Conservation (phyloP, 2,113 vertebrate genomes). For the Hippocampus abdominalis region DNA sequence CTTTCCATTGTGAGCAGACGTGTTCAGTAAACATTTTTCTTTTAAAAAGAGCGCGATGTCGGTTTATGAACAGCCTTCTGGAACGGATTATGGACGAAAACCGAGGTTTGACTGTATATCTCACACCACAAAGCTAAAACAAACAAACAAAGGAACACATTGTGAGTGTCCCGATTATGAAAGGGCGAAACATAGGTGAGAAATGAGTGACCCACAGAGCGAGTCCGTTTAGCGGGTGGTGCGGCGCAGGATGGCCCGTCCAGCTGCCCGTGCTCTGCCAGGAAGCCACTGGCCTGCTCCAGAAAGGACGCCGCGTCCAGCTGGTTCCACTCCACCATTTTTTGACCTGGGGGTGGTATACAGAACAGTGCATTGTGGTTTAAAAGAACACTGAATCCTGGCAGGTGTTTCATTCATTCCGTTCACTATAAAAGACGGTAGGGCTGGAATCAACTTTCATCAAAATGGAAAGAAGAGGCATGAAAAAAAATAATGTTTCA, state of each 20-base stretch:
- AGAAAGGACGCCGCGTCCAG: slow-evolving; percentile 94
- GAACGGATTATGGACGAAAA: no score
- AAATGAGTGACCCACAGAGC: slow-evolving; percentile 82
- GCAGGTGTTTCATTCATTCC: neutral
- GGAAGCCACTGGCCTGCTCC: slow-evolving; percentile 93
- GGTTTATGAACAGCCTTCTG: no score
- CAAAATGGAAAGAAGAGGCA: no score
- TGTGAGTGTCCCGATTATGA: neutral
- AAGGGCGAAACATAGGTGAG: neutral
- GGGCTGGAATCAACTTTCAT: no score
- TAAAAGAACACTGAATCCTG: neutral
- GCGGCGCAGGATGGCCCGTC: slow-evolving; percentile 90
- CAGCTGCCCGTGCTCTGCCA: slow-evolving; percentile 93
- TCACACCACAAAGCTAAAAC: neutral
- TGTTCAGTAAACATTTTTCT: no score
- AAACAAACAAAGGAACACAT: neutral
- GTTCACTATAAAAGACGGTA: neutral
- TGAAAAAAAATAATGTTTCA: no score
- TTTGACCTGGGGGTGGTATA: slow-evolving; percentile 79
- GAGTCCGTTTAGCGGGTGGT: slow-evolving; percentile 87
- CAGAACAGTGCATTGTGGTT: neutral
- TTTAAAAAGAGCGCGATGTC: no score
- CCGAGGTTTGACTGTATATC: no score
- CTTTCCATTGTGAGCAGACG: no score
- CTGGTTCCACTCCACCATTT: slow-evolving; percentile 98